Conservation (phyloP, 1,140 invertebrate species). For the Carcinoscorpius rotundicauda region DNA sequence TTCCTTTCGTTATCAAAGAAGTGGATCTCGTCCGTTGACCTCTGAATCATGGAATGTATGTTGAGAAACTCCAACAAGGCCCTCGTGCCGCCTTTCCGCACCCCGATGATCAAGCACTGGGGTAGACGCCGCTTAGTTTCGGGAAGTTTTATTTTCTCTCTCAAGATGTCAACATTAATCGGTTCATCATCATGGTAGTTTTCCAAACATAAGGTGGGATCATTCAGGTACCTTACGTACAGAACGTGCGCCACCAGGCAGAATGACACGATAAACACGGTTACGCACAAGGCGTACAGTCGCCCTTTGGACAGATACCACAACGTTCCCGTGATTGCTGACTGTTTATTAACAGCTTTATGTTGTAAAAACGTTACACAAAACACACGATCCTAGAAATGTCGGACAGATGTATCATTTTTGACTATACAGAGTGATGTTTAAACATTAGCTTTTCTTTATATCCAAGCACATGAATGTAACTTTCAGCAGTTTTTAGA, state of each 20-base stretch:
- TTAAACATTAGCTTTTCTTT: too few species aligned
- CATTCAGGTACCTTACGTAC: slow-evolving; percentile 11
- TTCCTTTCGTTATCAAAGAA: slow-evolving; percentile 37
- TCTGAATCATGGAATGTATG: slow-evolving; percentile 35
- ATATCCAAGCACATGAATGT: too few species aligned
- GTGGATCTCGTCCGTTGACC: slow-evolving; percentile 35
- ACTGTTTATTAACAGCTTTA: too few species aligned
- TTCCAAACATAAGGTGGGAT: slow-evolving; percentile 11
- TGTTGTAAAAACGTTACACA: too few species aligned
- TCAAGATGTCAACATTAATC: slow-evolving; percentile 11
- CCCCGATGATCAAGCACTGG: slow-evolving; percentile 38
- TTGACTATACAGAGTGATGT: too few species aligned
- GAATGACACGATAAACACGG: slow-evolving; percentile 15
- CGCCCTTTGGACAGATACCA: slow-evolving; percentile 14
- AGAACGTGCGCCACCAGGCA: slow-evolving; percentile 17
- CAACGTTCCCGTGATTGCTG: too few species aligned
- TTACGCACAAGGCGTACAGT: slow-evolving; percentile 17
- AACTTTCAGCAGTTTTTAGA: too few species aligned
- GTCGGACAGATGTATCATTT: too few species aligned
- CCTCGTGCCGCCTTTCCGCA: slow-evolving; percentile 37
- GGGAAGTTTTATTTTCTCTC: slow-evolving; percentile 14
- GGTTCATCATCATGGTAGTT: slow-evolving; percentile 11
- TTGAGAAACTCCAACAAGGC: slow-evolving; percentile 39
- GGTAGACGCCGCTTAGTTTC: slow-evolving; percentile 30
- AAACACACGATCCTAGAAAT: too few species aligned